Conservation (phyloP, 2,113 vertebrate species). For the Nycticebus coucang region DNA sequence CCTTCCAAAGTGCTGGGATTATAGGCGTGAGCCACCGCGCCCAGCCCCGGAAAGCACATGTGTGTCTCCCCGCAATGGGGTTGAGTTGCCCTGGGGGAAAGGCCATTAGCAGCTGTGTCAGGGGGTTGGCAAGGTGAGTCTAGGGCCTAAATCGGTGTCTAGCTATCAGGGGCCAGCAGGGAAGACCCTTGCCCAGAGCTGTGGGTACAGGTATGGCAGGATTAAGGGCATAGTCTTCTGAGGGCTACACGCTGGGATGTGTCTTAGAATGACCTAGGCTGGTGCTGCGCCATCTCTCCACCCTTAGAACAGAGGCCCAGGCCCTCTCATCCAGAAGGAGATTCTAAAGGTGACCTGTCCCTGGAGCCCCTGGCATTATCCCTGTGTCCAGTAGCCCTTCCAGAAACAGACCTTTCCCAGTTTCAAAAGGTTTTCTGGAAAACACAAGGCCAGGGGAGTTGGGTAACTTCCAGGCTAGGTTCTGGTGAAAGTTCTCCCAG, state of each 20-base stretch:
- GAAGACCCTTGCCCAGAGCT: neutral
- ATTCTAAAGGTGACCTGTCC: neutral
- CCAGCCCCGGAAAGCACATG: too few species aligned
- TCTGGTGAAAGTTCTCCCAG: neutral
- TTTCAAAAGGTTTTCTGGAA: neutral
- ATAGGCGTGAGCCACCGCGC: too few species aligned
- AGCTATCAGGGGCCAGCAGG: neutral
- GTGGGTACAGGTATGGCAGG: neutral
- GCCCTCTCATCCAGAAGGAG: neutral
- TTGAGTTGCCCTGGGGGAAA: too few species aligned
- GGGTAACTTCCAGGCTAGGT: neutral
- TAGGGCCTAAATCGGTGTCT: neutral
- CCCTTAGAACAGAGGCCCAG: too few species aligned
- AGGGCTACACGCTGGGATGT: neutral
- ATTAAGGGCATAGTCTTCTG: neutral
- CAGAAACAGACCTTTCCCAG: neutral
- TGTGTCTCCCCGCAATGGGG: neutral
- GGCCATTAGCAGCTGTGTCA: neutral
- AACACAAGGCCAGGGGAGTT: accelerated
- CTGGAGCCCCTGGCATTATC: accelerated
- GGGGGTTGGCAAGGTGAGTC: neutral
- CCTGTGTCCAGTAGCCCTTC: neutral
- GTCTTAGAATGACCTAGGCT: neutral
- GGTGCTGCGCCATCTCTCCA: accelerated
- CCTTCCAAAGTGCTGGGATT: too few species aligned